A percentile compares a stretch with the other conserved stretches of the same genome.
These are phyloP conservation scores for Aproaerema taeniolella DNA, from an alignment of 2,888 invertebrate genomes.

Conservation along the genomic window DNA sequence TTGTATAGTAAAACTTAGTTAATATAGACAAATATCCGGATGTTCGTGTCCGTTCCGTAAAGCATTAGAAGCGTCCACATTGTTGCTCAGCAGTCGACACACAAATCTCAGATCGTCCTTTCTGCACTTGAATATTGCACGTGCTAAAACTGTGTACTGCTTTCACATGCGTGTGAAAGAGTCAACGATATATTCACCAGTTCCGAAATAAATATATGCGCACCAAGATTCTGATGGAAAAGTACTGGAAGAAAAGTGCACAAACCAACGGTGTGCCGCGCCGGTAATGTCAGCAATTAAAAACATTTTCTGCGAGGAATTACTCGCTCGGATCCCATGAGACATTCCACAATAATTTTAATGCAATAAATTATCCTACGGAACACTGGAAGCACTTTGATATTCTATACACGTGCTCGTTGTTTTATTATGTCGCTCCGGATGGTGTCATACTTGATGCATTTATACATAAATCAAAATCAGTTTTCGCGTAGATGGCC, in stretches of 20 bases:
- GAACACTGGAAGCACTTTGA: not conserved
- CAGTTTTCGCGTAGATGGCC: too few relatives aligned
- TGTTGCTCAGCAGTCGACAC: too few relatives aligned
- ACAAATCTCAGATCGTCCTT: too few relatives aligned
- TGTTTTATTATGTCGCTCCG: not conserved
- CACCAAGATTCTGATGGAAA: conserved; percentile 51
- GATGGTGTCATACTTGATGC: conserved; percentile 7
- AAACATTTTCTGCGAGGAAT: conserved; percentile 37
- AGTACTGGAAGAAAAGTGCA: conserved; percentile 56
- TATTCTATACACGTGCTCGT: not conserved
- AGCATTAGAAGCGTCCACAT: too few relatives aligned
- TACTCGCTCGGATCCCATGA: not conserved
- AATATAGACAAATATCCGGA: too few relatives aligned
- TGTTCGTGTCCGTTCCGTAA: too few relatives aligned
- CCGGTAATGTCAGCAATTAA: conserved; percentile 27
- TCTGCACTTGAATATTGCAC: not conserved
- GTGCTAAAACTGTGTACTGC: not conserved
- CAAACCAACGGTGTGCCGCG: conserved; percentile 29
- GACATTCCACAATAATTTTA: not conserved
- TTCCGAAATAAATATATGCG: conserved; percentile 31
- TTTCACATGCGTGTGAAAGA: conserved; percentile 30
- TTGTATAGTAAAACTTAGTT: too few relatives aligned
- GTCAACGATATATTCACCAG: conserved; percentile 30
- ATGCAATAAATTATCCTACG: too few relatives aligned
- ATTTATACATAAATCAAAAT: conserved; percentile 1